phyloP scores from a whole-genome alignment of 1,140 invertebrate genomes.

The Geopemphigus sp. region DNA sequence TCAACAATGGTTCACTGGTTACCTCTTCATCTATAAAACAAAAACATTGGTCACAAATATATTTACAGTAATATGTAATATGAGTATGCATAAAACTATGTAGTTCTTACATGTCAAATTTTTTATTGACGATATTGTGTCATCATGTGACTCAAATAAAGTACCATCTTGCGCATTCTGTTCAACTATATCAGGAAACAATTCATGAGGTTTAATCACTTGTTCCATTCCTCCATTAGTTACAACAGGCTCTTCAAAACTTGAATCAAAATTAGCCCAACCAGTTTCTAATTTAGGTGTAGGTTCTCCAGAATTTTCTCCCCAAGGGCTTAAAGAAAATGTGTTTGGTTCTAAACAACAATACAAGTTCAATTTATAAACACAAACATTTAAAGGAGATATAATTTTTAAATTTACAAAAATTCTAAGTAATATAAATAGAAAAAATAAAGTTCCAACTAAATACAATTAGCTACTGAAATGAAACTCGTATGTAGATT shows the following conservation, averaged over 20 bases:
- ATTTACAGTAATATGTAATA: background rate
- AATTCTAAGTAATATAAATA: too few species aligned
- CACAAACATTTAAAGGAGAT: background rate
- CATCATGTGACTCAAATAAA: background rate
- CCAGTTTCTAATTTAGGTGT: conserved; percentile 41
- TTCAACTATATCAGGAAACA: conserved; percentile 1
- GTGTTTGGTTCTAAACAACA: background rate
- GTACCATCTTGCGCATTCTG: background rate
- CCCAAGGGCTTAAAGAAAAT: conserved; percentile 34
- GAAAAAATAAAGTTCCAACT: too few species aligned
- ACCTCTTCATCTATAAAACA: background rate
- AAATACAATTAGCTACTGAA: too few species aligned
- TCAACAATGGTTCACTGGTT: background rate
- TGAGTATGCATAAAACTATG: background rate
- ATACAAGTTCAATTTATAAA: background rate
- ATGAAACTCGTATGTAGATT: too few species aligned
- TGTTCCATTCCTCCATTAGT: conserved; percentile 21
- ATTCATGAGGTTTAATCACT: background rate
- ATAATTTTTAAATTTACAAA: too few species aligned
- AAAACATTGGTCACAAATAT: background rate
- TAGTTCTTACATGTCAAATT: conserved; percentile 11
- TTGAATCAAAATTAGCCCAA: conserved; percentile 46
- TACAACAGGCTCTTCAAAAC: conserved; percentile 19
- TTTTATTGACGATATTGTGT: too few species aligned
- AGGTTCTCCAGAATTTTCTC: conserved; percentile 29